A percentile compares a stretch with the other conserved stretches of the same genome.
phyloP scores from a whole-genome alignment of 2,113 vertebrate genomes.

The Cephalopterus ornatus region DNA sequence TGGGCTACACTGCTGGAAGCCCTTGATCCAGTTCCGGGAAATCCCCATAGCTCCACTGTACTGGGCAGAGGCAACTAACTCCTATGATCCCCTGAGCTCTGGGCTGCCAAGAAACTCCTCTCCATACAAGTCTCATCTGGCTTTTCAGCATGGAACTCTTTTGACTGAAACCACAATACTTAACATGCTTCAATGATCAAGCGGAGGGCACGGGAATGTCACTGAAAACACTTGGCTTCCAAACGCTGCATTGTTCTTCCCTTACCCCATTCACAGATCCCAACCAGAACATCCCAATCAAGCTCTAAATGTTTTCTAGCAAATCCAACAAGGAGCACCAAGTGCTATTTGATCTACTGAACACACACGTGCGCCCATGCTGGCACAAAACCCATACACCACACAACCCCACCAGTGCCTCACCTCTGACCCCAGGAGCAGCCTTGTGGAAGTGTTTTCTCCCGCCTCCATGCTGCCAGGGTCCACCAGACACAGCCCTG shows the following conservation, averaged over 20 bases:
- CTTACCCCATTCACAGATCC: constrained; percentile 40
- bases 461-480: fast-evolving
- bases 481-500: not conserved
- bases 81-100: not conserved
- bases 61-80: constrained; percentile 45
- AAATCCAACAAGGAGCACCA: not conserved
- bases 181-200: constrained; percentile 61
- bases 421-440: fast-evolving
- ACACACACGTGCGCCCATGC: fast-evolving
- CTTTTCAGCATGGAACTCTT: constrained; percentile 65
- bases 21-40: constrained; percentile 62
- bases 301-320: not conserved
- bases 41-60: constrained; percentile 44
- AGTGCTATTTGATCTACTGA: not conserved
- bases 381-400: fast-evolving
- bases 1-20: constrained; percentile 47
- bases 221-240: constrained; percentile 58
- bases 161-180: constrained; percentile 63
- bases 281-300: not conserved
- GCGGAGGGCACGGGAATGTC: constrained; percentile 55
- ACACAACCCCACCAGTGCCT: fast-evolving
- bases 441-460: not conserved
- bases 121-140: constrained; percentile 63
- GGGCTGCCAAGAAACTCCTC: constrained; percentile 48
- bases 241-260: constrained; percentile 43